These are phyloP conservation scores for Drosophila basisetae DNA, from an alignment of 2,888 invertebrate species.

Conservation along the genomic window DNA sequence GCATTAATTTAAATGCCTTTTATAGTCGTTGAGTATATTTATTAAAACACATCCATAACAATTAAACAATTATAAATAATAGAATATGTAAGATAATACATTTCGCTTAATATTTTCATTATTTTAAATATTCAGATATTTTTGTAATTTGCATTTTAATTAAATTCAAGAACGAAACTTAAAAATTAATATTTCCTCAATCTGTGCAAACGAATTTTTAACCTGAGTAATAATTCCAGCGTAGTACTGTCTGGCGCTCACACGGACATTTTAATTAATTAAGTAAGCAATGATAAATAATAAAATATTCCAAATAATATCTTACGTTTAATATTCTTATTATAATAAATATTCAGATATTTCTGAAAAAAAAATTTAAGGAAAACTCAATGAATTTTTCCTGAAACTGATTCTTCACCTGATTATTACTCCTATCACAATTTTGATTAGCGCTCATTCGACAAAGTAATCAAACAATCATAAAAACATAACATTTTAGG, in stretches of 20 bases:
- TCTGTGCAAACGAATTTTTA: not conserved
- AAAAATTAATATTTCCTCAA: not conserved
- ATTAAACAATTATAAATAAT: not conserved
- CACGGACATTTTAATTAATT: not conserved
- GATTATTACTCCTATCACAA: not conserved
- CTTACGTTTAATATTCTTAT: not conserved
- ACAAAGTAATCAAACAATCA: not conserved
- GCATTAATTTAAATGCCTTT: not conserved
- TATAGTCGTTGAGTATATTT: not conserved
- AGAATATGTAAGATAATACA: not conserved
- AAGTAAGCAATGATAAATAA: not conserved
- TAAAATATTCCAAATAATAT: not conserved
- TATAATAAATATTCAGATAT: not conserved
- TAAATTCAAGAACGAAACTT: not conserved
- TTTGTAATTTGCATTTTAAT: not conserved
- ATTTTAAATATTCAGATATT: too few species aligned
- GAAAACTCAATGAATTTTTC: not conserved
- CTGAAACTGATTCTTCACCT: conserved; percentile 9
- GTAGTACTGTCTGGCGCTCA: not conserved
- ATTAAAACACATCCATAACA: not conserved
- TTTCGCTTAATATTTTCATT: not conserved
- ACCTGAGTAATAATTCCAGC: not conserved
- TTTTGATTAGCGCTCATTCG: not conserved
- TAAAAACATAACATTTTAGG: not conserved
- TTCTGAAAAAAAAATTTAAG: not conserved